Percentiles rank a stretch among this genome's conserved stretches.
Evolutionary conservation across 2,888 invertebrate species (phyloP).

Genomic region (Atrina japonica): DNA sequence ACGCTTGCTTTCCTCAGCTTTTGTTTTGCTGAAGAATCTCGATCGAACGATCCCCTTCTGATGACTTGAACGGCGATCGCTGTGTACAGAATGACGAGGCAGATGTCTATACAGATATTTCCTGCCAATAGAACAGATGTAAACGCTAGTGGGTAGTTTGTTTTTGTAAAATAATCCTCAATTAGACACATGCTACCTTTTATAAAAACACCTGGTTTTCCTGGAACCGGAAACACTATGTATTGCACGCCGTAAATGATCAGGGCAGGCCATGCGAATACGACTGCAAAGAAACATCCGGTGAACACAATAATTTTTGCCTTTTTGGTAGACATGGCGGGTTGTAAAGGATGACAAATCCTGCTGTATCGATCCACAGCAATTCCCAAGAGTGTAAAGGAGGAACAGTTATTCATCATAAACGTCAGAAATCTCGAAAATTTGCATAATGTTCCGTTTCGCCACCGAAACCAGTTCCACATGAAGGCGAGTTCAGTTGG

Average conservation of each 20-base stretch:
- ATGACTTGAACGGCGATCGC: conserved; percentile 30
- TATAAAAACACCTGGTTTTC: neutral
- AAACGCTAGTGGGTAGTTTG: conserved; percentile 26
- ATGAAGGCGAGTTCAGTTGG: conserved; percentile 30
- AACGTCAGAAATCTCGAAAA: conserved; percentile 55
- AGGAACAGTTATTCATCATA: conserved; percentile 58
- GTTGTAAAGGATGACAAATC: conserved; percentile 56
- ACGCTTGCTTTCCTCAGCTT: conserved; percentile 27
- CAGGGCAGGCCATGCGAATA: conserved; percentile 49
- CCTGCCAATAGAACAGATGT: conserved; percentile 30
- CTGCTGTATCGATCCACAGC: conserved; percentile 54
- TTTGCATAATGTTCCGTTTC: conserved; percentile 50
- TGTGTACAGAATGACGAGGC: conserved; percentile 15
- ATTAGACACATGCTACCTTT: conserved; percentile 22
- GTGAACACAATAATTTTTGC: conserved; percentile 24
- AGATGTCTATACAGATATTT: conserved; percentile 22
- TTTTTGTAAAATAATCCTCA: conserved; percentile 17
- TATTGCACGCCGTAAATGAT: conserved; percentile 56
- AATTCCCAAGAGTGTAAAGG: conserved; percentile 54
- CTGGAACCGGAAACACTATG: conserved; percentile 2
- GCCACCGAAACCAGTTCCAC: conserved; percentile 8
- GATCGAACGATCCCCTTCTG: conserved; percentile 19
- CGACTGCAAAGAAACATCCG: conserved; percentile 9
- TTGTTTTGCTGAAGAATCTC: neutral
- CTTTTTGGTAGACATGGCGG: conserved; percentile 35